phyloP scores from a whole-genome alignment of 1,140 invertebrate genomes.

The Atopsyche davidsoni region DNA sequence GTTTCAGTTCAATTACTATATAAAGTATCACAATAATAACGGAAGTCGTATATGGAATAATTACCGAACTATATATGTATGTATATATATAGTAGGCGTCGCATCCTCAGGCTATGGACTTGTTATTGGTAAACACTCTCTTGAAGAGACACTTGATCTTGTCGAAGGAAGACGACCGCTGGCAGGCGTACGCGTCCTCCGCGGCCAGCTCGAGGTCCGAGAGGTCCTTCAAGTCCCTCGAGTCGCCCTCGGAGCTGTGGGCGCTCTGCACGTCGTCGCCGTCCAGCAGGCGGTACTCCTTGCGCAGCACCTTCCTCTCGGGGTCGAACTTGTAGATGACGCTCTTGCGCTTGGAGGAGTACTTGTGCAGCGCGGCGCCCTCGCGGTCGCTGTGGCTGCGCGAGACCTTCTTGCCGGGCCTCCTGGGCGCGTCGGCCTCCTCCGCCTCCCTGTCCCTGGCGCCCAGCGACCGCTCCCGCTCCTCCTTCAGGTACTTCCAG shows the following conservation, averaged over 20 bases:
- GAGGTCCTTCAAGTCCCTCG: neutral
- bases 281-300: conserved; percentile 17
- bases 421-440: neutral
- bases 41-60: too few relatives aligned
- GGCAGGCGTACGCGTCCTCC: conserved; percentile 11
- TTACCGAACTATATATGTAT: too few relatives aligned
- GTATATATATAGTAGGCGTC: too few relatives aligned
- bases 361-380: conserved; percentile 5
- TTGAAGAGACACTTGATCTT: conserved; percentile 26
- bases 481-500: conserved; percentile 27
- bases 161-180: conserved; percentile 24
- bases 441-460: neutral
- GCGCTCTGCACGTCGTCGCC: neutral
- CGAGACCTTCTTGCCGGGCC: neutral
- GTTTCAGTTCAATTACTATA: too few relatives aligned
- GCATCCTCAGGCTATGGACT: too few relatives aligned
- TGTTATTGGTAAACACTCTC: conserved; percentile 23
- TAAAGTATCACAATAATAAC: too few relatives aligned
- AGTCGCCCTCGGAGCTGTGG: neutral
- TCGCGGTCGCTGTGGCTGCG: conserved; percentile 23
- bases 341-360: conserved; percentile 24
- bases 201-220: neutral
- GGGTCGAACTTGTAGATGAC: conserved; percentile 25
- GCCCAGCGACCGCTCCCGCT: conserved; percentile 20
- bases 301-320: conserved; percentile 12